Evolutionary conservation across 2,888 invertebrate species (phyloP), one percentile per base, ranked within the genome.

Genomic region (Eupithecia dodoneata): DNA sequence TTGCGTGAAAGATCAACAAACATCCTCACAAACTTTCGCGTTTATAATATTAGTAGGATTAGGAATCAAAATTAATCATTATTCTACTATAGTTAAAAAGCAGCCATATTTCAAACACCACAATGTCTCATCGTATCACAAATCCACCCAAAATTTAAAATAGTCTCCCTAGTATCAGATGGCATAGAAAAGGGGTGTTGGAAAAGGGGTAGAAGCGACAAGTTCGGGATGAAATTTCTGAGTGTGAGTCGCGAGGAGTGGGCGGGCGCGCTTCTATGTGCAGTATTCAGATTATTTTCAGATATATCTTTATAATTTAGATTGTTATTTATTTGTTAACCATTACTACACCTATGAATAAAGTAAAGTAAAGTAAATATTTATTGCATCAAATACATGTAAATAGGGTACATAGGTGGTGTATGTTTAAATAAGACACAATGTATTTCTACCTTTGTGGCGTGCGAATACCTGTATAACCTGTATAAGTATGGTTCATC

Each of bases 201-300:
- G 77, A 76, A 73, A 70, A 75, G 81, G 81, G 81, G 82, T 80
- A 76, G 79, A 81, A 79, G 89, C 89, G 89, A 91, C 92, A 92
- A 91, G 89, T 92, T 89, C 88, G 90, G 88, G 87, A 88, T 88
- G 90, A 91, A 92, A 92, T 92, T 91, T 89, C 82, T 86, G 87
- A 30, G 78, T 76, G 76, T 73, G 93, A 88, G 92, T 90, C 92
- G 92, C 91, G 90, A 88, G 85, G 87, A 87, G 92, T 91, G 93
- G 91, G 92, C 87, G 92, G 90, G 85, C 83, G 83, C 73, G 13
- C 13, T 6, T 45, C 45, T 59, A 49, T 71, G 41, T 77, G 75
- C 59, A 90, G 93, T 88, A 90, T 82, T 92, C 73, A 82, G 15
- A 15, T 80, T 78, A 76, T 69, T 75, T 71, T 65, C 73, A 79